phyloP scores from a whole-genome alignment of 2,888 invertebrate genomes.

The Coelinius sp. region DNA sequence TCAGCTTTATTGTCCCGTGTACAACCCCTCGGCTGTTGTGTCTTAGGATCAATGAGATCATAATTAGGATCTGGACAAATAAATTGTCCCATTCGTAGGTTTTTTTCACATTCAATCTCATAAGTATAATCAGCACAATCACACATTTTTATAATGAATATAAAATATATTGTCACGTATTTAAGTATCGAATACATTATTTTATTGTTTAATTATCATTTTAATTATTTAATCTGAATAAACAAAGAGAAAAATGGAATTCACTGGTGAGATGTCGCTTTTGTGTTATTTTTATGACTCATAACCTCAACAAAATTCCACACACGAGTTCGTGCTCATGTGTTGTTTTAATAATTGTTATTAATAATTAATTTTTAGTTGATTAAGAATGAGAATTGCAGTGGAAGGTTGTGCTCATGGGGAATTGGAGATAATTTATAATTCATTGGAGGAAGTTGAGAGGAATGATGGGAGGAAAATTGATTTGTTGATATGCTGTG shows the following conservation, averaged over 20 bases:
- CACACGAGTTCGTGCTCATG: no score
- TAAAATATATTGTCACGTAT: neutral
- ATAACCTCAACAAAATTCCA: neutral
- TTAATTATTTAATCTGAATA: neutral
- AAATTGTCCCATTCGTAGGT: conserved; percentile 83
- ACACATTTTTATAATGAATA: conserved; percentile 30
- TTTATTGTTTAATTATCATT: neutral
- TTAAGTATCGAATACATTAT: neutral
- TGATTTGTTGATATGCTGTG: conserved; percentile 95
- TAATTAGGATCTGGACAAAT: conserved; percentile 85
- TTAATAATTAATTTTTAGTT: no score
- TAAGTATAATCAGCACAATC: conserved; percentile 55
- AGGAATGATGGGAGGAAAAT: conserved; percentile 82
- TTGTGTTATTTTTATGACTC: neutral
- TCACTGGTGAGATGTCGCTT: neutral
- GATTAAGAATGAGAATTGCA: conserved; percentile 87
- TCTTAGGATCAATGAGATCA: conserved; percentile 85
- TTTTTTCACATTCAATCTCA: conserved; percentile 79
- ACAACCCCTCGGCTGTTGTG: conserved; percentile 90
- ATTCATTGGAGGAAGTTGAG: conserved; percentile 84
- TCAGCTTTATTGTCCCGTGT: conserved; percentile 83
- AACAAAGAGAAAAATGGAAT: neutral
- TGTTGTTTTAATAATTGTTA: no score
- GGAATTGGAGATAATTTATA: conserved; percentile 95
- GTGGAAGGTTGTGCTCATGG: conserved; percentile 99